Evolutionary conservation across 2,888 invertebrate species (phyloP).

Genomic region (Lymantria monacha): DNA sequence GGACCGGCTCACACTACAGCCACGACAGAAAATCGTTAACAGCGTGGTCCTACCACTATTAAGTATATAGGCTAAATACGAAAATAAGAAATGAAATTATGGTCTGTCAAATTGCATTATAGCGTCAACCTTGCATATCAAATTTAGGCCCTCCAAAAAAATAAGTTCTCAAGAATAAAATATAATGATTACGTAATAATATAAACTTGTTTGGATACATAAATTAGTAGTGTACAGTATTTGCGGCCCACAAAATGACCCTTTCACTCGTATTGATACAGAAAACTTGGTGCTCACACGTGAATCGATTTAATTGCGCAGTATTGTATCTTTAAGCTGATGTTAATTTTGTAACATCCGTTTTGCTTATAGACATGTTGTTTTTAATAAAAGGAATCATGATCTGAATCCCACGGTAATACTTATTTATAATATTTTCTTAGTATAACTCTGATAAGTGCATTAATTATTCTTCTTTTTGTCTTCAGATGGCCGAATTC

Average conservation of each 20-base stretch:
- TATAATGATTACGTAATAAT: constrained; percentile 1
- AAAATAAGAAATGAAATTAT: no score
- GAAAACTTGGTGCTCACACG: constrained; percentile 14
- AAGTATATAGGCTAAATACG: no score
- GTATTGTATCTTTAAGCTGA: constrained; percentile 6
- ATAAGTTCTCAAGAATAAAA: neutral
- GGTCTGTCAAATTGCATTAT: no score
- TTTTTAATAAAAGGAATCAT: constrained; percentile 2
- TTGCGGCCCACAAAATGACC: constrained; percentile 34
- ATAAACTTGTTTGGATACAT: constrained; percentile 8
- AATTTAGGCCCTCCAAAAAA: neutral
- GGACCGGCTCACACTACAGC: no score
- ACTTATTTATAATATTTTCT: no score
- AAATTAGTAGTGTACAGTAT: constrained; percentile 34
- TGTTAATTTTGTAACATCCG: constrained; percentile 10
- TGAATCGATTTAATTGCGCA: constrained; percentile 16
- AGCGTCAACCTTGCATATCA: no score
- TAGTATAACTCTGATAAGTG: no score
- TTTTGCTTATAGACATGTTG: constrained; percentile 1
- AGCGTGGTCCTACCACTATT: no score
- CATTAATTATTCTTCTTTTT: no score
- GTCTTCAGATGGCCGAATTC: no score
- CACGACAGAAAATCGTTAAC: no score
- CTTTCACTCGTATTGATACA: constrained; percentile 38
- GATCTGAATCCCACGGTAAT: constrained; percentile 2